Evolutionary conservation across 2,888 invertebrate genomes (phyloP).

Genomic region (Prionchulus punctatus): DNA sequence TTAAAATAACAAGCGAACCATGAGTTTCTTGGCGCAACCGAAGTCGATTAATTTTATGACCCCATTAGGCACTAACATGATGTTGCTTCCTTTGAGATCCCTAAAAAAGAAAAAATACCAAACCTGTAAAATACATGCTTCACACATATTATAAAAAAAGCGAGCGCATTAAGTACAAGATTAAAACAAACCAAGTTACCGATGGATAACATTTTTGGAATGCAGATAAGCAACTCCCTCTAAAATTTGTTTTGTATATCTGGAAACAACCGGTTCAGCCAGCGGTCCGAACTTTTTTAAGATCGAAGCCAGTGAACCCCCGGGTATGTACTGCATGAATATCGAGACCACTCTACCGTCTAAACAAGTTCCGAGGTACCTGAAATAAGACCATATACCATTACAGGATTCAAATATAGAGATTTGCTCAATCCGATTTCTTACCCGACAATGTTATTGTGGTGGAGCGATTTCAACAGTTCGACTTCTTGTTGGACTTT

Average conservation of each 20-base stretch:
- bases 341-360: neutral
- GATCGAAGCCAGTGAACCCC: conserved; percentile 33
- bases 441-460: neutral
- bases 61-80: conserved; percentile 17
- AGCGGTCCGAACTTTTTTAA: conserved; percentile 32
- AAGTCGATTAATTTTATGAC: conserved; percentile 34
- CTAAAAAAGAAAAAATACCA: too few relatives aligned
- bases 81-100: conserved; percentile 34
- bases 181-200: conserved; percentile 34
- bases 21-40: conserved; percentile 34
- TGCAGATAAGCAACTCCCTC: conserved; percentile 34
- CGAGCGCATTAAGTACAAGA: too few relatives aligned
- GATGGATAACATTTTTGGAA: conserved; percentile 12
- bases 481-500: neutral
- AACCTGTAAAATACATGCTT: too few relatives aligned
- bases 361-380: neutral
- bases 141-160: too few relatives aligned
- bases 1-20: conserved; percentile 12
- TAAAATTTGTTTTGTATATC: conserved; percentile 34
- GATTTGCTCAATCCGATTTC: neutral
- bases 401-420: too few relatives aligned
- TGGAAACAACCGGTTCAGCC: conserved; percentile 29
- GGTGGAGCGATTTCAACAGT: neutral
- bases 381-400: neutral
- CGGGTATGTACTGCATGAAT: neutral